These are phyloP conservation scores for Pseudochirops corinnae DNA, from an alignment of 2,797 vertebrate species.

Conservation along the genomic window DNA sequence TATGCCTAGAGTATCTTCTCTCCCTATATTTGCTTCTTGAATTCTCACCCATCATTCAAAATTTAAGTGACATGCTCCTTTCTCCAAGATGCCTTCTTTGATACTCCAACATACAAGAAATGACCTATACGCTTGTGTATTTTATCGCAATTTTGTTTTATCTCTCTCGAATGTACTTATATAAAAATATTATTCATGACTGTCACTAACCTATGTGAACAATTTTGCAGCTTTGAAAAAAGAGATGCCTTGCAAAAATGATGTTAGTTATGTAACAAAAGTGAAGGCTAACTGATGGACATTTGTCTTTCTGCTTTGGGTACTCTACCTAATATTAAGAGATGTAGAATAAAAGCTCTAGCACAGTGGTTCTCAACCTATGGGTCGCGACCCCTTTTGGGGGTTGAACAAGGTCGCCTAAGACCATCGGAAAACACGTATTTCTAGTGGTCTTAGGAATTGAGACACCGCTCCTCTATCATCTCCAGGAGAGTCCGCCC, in stretches of 20 bases:
- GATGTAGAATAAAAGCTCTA: not conserved
- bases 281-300: not conserved
- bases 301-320: not conserved
- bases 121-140: not conserved
- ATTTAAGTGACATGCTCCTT: not conserved
- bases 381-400: too few relatives aligned
- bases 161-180: not conserved
- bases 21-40: not conserved
- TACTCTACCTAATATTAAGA: not conserved
- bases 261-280: not conserved
- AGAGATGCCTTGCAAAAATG: not conserved
- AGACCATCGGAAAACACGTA: too few relatives aligned
- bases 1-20: not conserved
- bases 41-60: not conserved
- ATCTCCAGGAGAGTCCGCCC: too few relatives aligned
- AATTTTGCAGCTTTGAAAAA: not conserved
- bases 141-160: not conserved
- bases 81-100: not conserved
- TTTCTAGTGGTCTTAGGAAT: too few relatives aligned
- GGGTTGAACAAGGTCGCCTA: too few relatives aligned
- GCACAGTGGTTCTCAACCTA: too few relatives aligned
- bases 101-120: not conserved
- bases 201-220: not conserved
- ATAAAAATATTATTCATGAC: not conserved
- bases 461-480: too few relatives aligned